phyloP scores from a whole-genome alignment of 1,140 invertebrate genomes.

The Ditylenchus dipsaci region DNA sequence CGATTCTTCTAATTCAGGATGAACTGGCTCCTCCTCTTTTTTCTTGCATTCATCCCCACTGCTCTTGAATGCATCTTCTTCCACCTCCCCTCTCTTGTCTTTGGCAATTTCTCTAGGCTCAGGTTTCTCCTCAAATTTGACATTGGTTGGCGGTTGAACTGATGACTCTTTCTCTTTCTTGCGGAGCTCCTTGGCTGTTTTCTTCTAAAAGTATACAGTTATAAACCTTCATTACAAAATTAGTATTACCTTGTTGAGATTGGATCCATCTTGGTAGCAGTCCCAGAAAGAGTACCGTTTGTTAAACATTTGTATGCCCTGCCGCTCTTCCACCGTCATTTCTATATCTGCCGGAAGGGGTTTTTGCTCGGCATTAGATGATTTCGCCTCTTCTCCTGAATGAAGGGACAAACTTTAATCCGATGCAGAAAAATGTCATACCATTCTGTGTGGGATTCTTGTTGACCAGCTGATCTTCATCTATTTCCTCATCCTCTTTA shows the following conservation, averaged over 20 bases:
- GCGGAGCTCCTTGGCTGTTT: slow-evolving; percentile 20
- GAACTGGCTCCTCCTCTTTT: slow-evolving; percentile 9
- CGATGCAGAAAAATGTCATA: neutral
- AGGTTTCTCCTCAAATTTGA: neutral
- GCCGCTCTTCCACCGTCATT: slow-evolving; percentile 23
- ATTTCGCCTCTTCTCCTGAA: neutral
- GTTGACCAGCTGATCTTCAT: slow-evolving; percentile 31
- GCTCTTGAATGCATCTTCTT: slow-evolving; percentile 11
- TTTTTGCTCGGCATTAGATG: neutral
- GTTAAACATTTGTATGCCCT: slow-evolving; percentile 14
- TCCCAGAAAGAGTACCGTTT: slow-evolving; percentile 30
- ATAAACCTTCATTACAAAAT: neutral
- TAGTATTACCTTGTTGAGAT: slow-evolving; percentile 35
- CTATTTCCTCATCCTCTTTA: slow-evolving; percentile 36
- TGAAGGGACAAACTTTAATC: neutral
- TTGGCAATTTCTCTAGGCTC: neutral
- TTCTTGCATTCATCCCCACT: slow-evolving; percentile 23
- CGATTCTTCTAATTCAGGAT: slow-evolving; percentile 11
- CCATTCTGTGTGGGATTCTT: slow-evolving; percentile 13
- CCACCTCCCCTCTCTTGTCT: neutral
- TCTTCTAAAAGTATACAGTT: slow-evolving; percentile 19
- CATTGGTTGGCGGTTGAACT: neutral
- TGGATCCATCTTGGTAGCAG: slow-evolving; percentile 11
- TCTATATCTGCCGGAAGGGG: neutral
- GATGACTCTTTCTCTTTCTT: slow-evolving; percentile 1